Conservation (phyloP, 2,888 invertebrate species). For the Tipula unca region DNA sequence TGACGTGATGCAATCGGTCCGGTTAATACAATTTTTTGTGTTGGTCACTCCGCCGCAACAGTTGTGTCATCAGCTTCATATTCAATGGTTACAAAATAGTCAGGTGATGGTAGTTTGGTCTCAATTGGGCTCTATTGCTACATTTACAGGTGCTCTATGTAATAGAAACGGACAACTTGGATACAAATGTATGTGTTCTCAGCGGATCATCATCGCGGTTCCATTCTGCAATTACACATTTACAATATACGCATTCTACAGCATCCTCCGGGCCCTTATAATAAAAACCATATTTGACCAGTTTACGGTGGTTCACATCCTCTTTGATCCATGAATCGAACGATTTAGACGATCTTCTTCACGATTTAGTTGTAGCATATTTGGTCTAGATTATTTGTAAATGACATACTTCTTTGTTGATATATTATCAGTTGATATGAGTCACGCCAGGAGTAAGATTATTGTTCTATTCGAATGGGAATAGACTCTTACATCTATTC, state of each 20-base stretch:
- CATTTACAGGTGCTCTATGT: constrained; percentile 54
- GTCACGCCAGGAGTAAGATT: too few species aligned
- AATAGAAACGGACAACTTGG: constrained; percentile 70
- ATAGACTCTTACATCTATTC: too few species aligned
- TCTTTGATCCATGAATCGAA: constrained; percentile 37
- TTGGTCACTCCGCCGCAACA: neutral
- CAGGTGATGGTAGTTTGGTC: constrained; percentile 37
- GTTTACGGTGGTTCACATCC: constrained; percentile 40
- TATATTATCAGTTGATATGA: too few species aligned
- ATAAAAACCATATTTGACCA: constrained; percentile 81
- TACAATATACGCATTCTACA: constrained; percentile 74
- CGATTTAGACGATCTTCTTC: neutral
- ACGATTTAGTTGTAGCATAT: neutral
- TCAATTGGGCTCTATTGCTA: constrained; percentile 44
- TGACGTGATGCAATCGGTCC: neutral
- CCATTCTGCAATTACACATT: constrained; percentile 74
- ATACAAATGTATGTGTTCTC: constrained; percentile 74
- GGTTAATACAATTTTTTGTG: neutral
- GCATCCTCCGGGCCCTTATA: constrained; percentile 65
- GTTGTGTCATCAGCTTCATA: neutral
- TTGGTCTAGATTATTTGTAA: too few species aligned
- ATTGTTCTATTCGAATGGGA: too few species aligned
- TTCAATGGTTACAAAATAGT: constrained; percentile 45
- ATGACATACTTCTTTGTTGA: too few species aligned
- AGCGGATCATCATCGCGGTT: constrained; percentile 71